A percentile compares a stretch with the other conserved stretches of the same genome.
These are phyloP conservation scores for Sesamia nonagrioides DNA, from an alignment of 1,140 invertebrate genomes.

Conservation along the genomic window DNA sequence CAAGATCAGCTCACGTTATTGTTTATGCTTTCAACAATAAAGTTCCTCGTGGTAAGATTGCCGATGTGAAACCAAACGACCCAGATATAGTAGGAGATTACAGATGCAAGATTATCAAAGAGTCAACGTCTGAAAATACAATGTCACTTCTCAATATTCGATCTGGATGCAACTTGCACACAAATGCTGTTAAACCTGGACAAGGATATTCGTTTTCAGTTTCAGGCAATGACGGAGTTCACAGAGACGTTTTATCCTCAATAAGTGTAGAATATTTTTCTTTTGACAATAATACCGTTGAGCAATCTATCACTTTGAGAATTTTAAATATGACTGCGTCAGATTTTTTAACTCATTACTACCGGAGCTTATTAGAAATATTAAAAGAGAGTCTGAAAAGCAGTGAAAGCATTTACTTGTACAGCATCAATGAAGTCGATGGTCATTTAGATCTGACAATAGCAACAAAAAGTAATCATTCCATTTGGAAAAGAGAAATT, in stretches of 20 bases:
- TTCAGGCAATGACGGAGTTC: constrained; percentile 96
- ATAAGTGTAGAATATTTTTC: constrained; percentile 94
- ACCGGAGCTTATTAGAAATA: constrained; percentile 91
- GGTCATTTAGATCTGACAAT: constrained; percentile 91
- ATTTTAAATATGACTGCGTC: constrained; percentile 91
- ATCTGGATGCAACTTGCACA: constrained; percentile 93
- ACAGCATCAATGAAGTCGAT: constrained; percentile 91
- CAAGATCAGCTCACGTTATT: constrained; percentile 94
- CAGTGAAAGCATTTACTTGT: constrained; percentile 91
- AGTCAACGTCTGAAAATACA: constrained; percentile 85
- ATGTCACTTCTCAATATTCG: constrained; percentile 91
- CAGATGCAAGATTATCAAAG: constrained; percentile 92
- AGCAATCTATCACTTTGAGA: constrained; percentile 93
- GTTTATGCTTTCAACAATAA: constrained; percentile 93
- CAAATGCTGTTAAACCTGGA: constrained; percentile 90
- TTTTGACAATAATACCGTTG: constrained; percentile 94
- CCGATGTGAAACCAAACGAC: constrained; percentile 97
- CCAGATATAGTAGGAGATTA: constrained; percentile 95
- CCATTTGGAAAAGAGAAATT: constrained; percentile 89
- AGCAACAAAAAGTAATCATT: constrained; percentile 88
- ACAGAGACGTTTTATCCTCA: constrained; percentile 94
- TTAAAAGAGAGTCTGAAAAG: constrained; percentile 89
- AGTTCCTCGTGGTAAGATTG: constrained; percentile 93
- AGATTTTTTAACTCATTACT: constrained; percentile 92
- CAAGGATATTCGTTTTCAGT: constrained; percentile 92